Evolutionary conservation across 1,140 invertebrate genomes (phyloP).

Genomic region (Drosophila arizonae): DNA sequence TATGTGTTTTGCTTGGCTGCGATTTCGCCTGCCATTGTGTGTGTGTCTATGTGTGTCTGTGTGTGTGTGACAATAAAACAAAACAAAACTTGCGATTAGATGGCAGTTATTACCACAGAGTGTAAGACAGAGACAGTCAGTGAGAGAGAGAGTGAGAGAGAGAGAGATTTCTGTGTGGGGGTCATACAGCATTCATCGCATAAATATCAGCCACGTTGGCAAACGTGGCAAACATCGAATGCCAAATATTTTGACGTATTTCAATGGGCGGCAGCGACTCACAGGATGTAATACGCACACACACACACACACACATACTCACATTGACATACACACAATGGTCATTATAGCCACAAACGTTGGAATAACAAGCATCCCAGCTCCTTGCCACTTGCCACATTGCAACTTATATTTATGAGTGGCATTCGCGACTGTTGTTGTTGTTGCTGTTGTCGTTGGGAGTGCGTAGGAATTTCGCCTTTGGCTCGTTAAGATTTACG

Average conservation of each 20-base stretch:
- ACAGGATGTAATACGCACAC: constrained; percentile 24
- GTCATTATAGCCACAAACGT: constrained; percentile 70
- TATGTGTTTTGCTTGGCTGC: constrained; percentile 79
- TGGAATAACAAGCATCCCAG: constrained; percentile 56
- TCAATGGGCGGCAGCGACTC: constrained; percentile 37
- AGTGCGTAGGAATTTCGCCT: constrained; percentile 78
- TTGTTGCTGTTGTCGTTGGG: constrained; percentile 23
- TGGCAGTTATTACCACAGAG: constrained; percentile 64
- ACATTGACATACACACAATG: constrained; percentile 29
- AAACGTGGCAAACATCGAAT: constrained; percentile 70
- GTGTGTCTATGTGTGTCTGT: not conserved
- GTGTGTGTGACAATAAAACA: constrained; percentile 70
- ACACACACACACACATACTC: constrained; percentile 28
- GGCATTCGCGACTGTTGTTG: constrained; percentile 58
- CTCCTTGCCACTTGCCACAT: constrained; percentile 39
- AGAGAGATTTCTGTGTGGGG: not conserved
- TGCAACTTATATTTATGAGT: constrained; percentile 76
- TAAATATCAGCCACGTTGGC: constrained; percentile 64
- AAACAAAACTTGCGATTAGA: constrained; percentile 78
- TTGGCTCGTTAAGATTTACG: constrained; percentile 79
- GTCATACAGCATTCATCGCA: constrained; percentile 35
- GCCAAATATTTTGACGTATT: constrained; percentile 81
- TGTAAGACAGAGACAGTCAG: not conserved
- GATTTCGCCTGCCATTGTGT: constrained; percentile 37
- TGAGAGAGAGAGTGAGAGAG: not conserved